Conservation (phyloP, 2,888 invertebrate species). For the Tenthredo scrophulariae region DNA sequence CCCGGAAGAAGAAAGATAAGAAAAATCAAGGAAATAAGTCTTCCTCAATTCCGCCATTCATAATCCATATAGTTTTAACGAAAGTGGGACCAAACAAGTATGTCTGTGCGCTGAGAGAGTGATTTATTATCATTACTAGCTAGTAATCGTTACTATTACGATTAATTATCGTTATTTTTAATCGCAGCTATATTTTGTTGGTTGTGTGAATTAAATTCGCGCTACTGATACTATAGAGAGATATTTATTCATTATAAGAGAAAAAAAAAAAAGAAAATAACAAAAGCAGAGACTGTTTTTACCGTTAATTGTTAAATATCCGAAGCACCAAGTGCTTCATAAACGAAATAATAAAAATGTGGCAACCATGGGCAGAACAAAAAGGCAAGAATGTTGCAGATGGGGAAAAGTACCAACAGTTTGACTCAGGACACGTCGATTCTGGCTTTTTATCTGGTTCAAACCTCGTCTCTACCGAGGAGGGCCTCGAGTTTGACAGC, state of each 20-base stretch:
- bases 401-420: conserved; percentile 57
- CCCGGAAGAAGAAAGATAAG: no score
- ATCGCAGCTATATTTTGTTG: neutral
- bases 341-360: conserved; percentile 36
- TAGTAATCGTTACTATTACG: neutral
- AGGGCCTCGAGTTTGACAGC: conserved; percentile 62
- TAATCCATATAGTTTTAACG: neutral
- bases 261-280: neutral
- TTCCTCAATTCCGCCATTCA: neutral
- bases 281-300: neutral
- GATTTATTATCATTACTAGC: neutral
- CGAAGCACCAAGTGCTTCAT: neutral
- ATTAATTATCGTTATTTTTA: conserved; percentile 3
- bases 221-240: neutral
- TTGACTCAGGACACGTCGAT: conserved; percentile 67
- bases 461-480: conserved; percentile 58
- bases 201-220: conserved; percentile 1
- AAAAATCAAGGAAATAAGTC: neutral
- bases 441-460: conserved; percentile 71
- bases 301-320: no score
- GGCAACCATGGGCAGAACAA: conserved; percentile 48
- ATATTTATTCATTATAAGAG: neutral
- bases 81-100: conserved; percentile 37
- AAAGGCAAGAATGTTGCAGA: conserved; percentile 65
- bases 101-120: conserved; percentile 2